These are phyloP conservation scores for Elmis aenea DNA, from an alignment of 2,888 invertebrate species.

Conservation along the genomic window DNA sequence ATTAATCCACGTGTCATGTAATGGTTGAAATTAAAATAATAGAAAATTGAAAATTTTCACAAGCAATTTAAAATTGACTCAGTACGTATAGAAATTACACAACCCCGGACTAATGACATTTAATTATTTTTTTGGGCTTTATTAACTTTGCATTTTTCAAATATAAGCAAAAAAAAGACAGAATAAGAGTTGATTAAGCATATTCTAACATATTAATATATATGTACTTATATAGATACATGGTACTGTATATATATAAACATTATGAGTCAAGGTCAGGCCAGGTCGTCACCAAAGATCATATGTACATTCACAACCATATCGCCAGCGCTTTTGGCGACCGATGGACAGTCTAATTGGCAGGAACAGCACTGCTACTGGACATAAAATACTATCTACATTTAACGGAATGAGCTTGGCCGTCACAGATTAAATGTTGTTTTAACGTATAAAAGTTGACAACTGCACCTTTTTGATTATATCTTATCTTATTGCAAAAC, in stretches of 20 bases:
- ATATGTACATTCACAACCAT: conserved; percentile 46
- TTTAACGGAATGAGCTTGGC: conserved; percentile 38
- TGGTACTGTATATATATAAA: conserved; percentile 42
- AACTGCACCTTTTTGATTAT: too few species aligned
- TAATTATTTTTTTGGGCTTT: conserved; percentile 42
- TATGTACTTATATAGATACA: conserved; percentile 45
- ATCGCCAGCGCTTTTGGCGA: conserved; percentile 32
- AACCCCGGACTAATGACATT: conserved; percentile 45
- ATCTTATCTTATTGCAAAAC: too few species aligned
- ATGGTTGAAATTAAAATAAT: conserved; percentile 22
- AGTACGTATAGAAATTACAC: conserved; percentile 42
- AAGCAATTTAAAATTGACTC: conserved; percentile 29
- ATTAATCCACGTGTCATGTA: conserved; percentile 41
- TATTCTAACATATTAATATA: conserved; percentile 30
- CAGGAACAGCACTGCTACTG: conserved; percentile 34
- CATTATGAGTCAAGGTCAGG: conserved; percentile 46
- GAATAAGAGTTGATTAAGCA: conserved; percentile 44
- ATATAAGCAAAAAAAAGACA: conserved; percentile 41
- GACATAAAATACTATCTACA: conserved; percentile 33
- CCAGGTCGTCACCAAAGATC: conserved; percentile 48
- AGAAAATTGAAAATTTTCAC: conserved; percentile 16
- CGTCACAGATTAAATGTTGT: conserved; percentile 37
- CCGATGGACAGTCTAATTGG: conserved; percentile 39
- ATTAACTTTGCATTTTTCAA: conserved; percentile 38
- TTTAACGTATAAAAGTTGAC: too few species aligned